Base-by-base conservation (phyloP, 2,797 vertebrate species). In the Nothura maculosa region DNA sequence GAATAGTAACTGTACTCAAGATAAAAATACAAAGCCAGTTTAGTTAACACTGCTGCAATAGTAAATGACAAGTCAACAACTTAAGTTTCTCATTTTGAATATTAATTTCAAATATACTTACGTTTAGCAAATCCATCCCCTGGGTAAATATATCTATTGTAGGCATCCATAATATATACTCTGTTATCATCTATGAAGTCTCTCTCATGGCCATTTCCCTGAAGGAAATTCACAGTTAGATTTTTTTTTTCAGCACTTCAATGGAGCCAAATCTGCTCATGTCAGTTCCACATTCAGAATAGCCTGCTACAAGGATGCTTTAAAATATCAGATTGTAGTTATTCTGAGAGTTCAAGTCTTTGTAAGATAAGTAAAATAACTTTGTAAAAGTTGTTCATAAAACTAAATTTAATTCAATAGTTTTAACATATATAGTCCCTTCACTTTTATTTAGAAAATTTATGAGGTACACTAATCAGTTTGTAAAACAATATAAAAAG, bases 141-240 rank as follows among this genome's bases (percentile, higher is more conserved):
- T 0, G 99, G 99, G 92, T 99, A 99, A 96, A 99, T 99, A 79
- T 99, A 98, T 77, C 98, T 98, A 87, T 99, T 99, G 94, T 99
- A 99, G 42, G 98, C 98, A 32, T 99, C 99, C 99, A 99, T 98
- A 91, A 99, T 99, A 92, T 98, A 99, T 32, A 99, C 99, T 2
- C 98, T 98, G 47, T 93, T 96, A 96, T 99, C 99, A 8, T 98
- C 98, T 98, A 99, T 96, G 82, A 99, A 99, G 97, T 99, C 99
- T 3, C 99, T 98, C 89, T 99, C 99, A 1, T 99, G 99, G 91
- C 99, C 99, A 42, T 99, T 99, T 94, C 99, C 99, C 99, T 99
- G 92, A 19, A 85, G 73, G 58, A 93, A 88, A 86, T 78, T 87
- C 67, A 89, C 5, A 92, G 47, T 86, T 54, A 85, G 68, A 18